These are phyloP conservation scores for Hyles euphorbiae DNA, from an alignment of 1,140 invertebrate genomes.

Conservation along the genomic window DNA sequence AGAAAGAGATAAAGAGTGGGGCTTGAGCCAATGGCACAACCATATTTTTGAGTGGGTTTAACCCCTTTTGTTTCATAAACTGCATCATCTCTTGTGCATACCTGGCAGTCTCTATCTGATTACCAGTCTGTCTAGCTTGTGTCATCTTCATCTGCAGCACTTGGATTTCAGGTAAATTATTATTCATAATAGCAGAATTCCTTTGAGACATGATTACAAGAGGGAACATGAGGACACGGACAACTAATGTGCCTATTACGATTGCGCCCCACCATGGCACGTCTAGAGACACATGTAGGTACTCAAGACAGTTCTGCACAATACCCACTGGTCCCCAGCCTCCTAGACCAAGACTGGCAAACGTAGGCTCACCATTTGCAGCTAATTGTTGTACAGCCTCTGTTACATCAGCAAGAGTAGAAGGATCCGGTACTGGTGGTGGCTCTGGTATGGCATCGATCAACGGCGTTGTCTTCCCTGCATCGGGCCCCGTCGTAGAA, in stretches of 20 bases:
- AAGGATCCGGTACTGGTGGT: slow-evolving; percentile 62
- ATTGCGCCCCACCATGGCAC: slow-evolving; percentile 96
- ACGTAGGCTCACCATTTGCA: slow-evolving; percentile 83
- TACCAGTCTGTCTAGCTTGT: slow-evolving; percentile 86
- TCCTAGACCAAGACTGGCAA: slow-evolving; percentile 87
- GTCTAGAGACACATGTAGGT: slow-evolving; percentile 83
- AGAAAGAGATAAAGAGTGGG: slow-evolving; percentile 94
- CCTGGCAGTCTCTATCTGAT: slow-evolving; percentile 85
- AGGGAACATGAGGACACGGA: slow-evolving; percentile 88
- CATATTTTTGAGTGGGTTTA: slow-evolving; percentile 89
- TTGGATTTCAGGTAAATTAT: slow-evolving; percentile 88
- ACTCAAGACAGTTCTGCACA: slow-evolving; percentile 88
- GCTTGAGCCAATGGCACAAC: slow-evolving; percentile 89
- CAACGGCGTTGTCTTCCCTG: slow-evolving; percentile 47
- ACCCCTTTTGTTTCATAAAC: slow-evolving; percentile 87
- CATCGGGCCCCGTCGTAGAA: slow-evolving; percentile 42
- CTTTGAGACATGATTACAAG: slow-evolving; percentile 87
- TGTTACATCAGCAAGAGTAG: slow-evolving; percentile 41
- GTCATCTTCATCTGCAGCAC: slow-evolving; percentile 87
- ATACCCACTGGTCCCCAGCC: slow-evolving; percentile 86
- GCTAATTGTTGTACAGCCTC: slow-evolving; percentile 66
- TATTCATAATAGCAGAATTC: slow-evolving; percentile 86
- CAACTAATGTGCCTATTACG: slow-evolving; percentile 83
- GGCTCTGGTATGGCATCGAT: slow-evolving; percentile 75
- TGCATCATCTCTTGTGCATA: slow-evolving; percentile 84